phyloP scores from a whole-genome alignment of 2,888 invertebrate species.

The Thalpophila matura region DNA sequence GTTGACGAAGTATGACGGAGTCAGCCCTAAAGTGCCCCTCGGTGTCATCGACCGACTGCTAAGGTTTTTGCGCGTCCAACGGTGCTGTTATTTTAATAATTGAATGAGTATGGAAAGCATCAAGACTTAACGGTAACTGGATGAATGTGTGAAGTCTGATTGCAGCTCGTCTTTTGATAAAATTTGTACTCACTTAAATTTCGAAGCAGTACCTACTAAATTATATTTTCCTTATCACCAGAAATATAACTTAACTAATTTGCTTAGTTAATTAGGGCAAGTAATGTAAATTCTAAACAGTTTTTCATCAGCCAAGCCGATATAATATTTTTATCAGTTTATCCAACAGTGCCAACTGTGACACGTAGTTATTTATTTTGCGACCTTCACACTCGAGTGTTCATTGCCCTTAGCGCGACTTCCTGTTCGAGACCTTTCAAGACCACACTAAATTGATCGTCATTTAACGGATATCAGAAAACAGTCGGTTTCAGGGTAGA shows the following conservation, averaged over 20 bases:
- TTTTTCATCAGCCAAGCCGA: constrained; percentile 21
- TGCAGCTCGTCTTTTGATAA: constrained; percentile 51
- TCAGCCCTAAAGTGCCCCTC: constrained; percentile 89
- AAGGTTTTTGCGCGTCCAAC: constrained; percentile 88
- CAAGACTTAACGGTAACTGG: constrained; percentile 76
- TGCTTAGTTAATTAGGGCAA: constrained; percentile 7
- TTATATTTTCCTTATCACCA: not conserved
- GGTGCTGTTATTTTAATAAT: constrained; percentile 88
- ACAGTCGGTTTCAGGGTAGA: constrained; percentile 33
- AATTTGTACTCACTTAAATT: constrained; percentile 21
- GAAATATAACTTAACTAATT: constrained; percentile 15
- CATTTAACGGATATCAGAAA: constrained; percentile 67
- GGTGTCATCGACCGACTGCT: constrained; percentile 86
- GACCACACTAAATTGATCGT: constrained; percentile 68
- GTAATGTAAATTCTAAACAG: constrained; percentile 6
- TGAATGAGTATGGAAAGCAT: constrained; percentile 87
- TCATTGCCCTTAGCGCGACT: constrained; percentile 81
- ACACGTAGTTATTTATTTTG: constrained; percentile 67
- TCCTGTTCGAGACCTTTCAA: constrained; percentile 76
- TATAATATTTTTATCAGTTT: constrained; percentile 52
- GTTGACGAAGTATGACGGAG: constrained; percentile 82
- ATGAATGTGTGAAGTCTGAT: constrained; percentile 68
- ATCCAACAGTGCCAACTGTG: constrained; percentile 49
- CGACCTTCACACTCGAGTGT: constrained; percentile 79
- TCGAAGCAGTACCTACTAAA: not conserved